phyloP scores from a whole-genome alignment of 2,797 vertebrate genomes.

The Acrocephalus scirpaceus region DNA sequence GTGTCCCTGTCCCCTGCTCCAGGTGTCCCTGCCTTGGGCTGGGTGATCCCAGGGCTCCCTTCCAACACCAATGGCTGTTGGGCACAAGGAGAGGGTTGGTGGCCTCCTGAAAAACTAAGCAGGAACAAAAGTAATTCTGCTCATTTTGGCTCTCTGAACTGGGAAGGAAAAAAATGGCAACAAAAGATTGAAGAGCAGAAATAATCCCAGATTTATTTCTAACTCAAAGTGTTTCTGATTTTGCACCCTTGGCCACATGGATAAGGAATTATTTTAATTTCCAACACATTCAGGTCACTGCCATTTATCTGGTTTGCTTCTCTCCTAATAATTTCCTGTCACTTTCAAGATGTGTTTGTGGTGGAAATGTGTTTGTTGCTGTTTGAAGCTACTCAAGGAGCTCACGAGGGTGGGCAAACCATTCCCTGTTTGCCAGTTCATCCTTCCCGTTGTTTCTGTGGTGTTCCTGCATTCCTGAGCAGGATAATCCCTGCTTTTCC shows the following conservation, averaged over 20 bases:
- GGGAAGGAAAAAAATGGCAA: rapidly evolving
- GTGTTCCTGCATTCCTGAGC: background rate
- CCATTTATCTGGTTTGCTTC: background rate
- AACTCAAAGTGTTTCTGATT: background rate
- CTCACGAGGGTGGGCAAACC: background rate
- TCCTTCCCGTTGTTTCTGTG: rapidly evolving
- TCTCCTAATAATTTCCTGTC: background rate
- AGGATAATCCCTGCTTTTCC: background rate
- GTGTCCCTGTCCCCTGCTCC: background rate
- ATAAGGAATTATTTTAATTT: background rate
- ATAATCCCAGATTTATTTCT: background rate
- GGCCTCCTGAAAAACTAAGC: background rate
- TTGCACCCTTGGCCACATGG: background rate
- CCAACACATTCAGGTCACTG: rapidly evolving
- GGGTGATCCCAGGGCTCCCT: background rate
- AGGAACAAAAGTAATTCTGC: background rate
- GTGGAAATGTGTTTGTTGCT: background rate
- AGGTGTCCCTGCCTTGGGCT: background rate
- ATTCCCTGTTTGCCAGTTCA: background rate
- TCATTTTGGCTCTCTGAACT: background rate
- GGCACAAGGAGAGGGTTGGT: background rate
- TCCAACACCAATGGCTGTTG: rapidly evolving
- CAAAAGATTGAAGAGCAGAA: background rate
- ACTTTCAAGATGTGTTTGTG: background rate
- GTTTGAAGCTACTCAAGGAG: background rate